Evolutionary conservation across 2,797 vertebrate genomes (phyloP).

Genomic region (Steatocranus sp.): DNA sequence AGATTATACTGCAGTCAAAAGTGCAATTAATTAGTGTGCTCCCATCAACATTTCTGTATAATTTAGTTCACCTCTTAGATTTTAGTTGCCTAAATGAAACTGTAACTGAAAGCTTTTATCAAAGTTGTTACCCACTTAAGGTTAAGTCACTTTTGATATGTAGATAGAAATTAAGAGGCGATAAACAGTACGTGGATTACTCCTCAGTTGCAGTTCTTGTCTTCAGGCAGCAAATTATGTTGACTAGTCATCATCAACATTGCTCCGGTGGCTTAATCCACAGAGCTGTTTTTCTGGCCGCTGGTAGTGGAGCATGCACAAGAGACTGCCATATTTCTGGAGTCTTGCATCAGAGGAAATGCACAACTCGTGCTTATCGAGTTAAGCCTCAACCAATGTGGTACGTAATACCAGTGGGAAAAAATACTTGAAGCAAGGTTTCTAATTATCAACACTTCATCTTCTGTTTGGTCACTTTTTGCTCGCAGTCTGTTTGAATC

Average conservation of each 20-base stretch:
- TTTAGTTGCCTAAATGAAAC: neutral
- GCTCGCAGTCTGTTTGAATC: neutral
- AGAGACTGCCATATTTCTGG: slow-evolving; percentile 49
- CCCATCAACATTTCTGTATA: neutral
- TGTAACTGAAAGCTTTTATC: neutral
- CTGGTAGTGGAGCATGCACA: slow-evolving; percentile 32
- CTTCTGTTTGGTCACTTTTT: neutral
- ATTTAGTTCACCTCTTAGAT: neutral
- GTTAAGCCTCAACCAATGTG: neutral
- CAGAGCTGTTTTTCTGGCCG: slow-evolving; percentile 45
- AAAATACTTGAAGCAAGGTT: neutral
- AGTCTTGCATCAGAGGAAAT: slow-evolving; percentile 57
- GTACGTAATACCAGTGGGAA: neutral
- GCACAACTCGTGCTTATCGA: neutral
- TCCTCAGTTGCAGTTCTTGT: slow-evolving; percentile 5
- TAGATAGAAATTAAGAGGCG: slow-evolving; percentile 5
- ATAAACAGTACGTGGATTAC: slow-evolving; percentile 5
- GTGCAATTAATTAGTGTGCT: neutral
- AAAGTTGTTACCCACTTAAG: neutral
- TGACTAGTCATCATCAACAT: slow-evolving; percentile 38
- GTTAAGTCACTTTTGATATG: slow-evolving; percentile 28
- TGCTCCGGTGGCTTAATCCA: slow-evolving; percentile 48
- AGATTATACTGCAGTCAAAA: neutral
- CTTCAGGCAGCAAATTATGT: slow-evolving; percentile 37
- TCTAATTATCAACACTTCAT: slow-evolving; percentile 1